Evolutionary conservation across 2,797 vertebrate genomes (phyloP).

Genomic region (Hypotaenidia philippensis): DNA sequence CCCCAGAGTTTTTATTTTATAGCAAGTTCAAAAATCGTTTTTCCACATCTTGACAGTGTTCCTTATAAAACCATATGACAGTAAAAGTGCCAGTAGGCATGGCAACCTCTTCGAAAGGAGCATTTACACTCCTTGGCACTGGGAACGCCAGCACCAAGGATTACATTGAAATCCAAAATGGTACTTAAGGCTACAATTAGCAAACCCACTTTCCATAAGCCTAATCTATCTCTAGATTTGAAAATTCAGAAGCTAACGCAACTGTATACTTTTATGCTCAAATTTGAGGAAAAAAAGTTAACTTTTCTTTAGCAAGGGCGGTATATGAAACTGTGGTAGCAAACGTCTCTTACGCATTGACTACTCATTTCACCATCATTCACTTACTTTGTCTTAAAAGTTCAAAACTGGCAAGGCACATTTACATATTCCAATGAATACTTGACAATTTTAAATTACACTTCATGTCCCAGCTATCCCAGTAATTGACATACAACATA

Average conservation of each 20-base stretch:
- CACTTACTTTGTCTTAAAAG: constrained; percentile 78
- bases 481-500: constrained; percentile 88
- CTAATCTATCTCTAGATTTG: constrained; percentile 73
- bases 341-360: constrained; percentile 76
- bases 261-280: constrained; percentile 71
- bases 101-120: constrained; percentile 85
- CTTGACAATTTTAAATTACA: constrained; percentile 88
- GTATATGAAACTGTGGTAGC: constrained; percentile 79
- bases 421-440: constrained; percentile 89
- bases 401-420: constrained; percentile 88
- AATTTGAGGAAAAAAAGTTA: constrained; percentile 69
- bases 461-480: constrained; percentile 87
- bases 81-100: constrained; percentile 85
- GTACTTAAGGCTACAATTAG: constrained; percentile 85
- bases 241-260: constrained; percentile 78
- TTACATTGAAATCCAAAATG: constrained; percentile 84
- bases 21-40: constrained; percentile 64
- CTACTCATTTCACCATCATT: constrained; percentile 79
- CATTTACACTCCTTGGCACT: constrained; percentile 83
- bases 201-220: constrained; percentile 78
- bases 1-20: constrained; percentile 69
- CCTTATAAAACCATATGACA: constrained; percentile 85
- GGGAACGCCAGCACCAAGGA: constrained; percentile 84
- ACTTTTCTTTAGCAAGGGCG: constrained; percentile 80
- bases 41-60: constrained; percentile 86